Evolutionary conservation across 2,888 invertebrate genomes (phyloP).

Genomic region (Harpagoxenus sublaevis): DNA sequence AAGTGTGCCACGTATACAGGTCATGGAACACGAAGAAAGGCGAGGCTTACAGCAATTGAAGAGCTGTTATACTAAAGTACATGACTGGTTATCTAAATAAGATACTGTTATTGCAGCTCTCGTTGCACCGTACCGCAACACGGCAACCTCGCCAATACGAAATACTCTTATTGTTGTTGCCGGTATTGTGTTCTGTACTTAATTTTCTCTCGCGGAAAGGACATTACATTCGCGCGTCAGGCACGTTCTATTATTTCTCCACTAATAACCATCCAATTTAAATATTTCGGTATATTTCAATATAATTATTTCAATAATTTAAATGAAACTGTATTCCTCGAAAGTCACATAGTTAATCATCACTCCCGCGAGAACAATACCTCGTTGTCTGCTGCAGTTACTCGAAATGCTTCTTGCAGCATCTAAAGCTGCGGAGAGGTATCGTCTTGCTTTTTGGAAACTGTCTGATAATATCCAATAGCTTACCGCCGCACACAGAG

Average conservation of each 20-base stretch:
- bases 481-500: conserved; percentile 12
- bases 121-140: conserved; percentile 20
- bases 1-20: background rate
- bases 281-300: conserved; percentile 15
- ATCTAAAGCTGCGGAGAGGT: background rate
- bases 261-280: conserved; percentile 29
- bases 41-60: conserved; percentile 38
- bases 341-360: conserved; percentile 6
- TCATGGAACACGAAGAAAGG: conserved; percentile 24
- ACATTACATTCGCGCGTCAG: conserved; percentile 29
- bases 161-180: conserved; percentile 30
- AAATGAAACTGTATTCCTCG: background rate
- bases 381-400: background rate
- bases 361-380: background rate
- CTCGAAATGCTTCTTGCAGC: background rate
- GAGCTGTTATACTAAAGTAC: conserved; percentile 41
- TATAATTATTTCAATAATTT: conserved; percentile 16
- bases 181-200: conserved; percentile 28
- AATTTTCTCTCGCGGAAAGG: conserved; percentile 49
- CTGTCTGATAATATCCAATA: conserved; percentile 11
- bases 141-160: conserved; percentile 10
- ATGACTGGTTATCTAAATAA: conserved; percentile 53
- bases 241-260: conserved; percentile 11
- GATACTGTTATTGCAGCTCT: conserved; percentile 42
- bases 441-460: background rate